Evolutionary conservation across 2,888 invertebrate genomes (phyloP).

Genomic region (Phytoseiulus persimilis): DNA sequence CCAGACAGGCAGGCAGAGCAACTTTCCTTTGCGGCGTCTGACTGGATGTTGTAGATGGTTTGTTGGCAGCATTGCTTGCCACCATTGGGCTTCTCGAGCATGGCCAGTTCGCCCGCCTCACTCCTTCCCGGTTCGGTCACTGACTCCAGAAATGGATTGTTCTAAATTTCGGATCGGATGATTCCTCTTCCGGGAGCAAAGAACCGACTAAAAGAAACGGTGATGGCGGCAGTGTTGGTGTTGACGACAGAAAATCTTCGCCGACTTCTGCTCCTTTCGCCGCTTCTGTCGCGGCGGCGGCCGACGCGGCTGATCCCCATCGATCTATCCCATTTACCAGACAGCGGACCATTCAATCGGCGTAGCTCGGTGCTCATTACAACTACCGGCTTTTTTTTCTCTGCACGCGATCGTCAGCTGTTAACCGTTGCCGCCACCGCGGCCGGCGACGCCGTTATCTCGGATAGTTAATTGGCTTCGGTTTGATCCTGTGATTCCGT

Average conservation of each 20-base stretch:
- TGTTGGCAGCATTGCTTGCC: not conserved
- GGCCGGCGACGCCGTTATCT: not conserved
- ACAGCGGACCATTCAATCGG: not conserved
- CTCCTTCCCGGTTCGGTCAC: conserved; percentile 24
- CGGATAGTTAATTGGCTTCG: not conserved
- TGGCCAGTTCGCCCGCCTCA: not conserved
- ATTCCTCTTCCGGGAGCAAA: conserved; percentile 38
- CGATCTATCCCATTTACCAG: not conserved
- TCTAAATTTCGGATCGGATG: conserved; percentile 29
- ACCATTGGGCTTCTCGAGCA: not conserved
- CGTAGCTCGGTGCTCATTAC: not conserved
- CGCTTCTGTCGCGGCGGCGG: not conserved
- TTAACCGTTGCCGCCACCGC: not conserved
- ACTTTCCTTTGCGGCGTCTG: not conserved
- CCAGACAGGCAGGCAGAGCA: not conserved
- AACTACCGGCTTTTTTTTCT: not conserved
- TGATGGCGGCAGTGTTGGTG: not conserved
- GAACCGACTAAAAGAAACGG: conserved; percentile 17
- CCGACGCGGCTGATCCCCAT: not conserved
- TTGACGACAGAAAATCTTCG: not conserved
- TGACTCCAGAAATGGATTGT: conserved; percentile 39
- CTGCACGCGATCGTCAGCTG: not conserved
- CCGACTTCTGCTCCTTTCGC: not conserved
- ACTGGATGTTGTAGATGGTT: not conserved
- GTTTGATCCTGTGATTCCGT: not conserved